Evolutionary conservation across 2,113 vertebrate species (phyloP).

Genomic region (Gavialis gangeticus): DNA sequence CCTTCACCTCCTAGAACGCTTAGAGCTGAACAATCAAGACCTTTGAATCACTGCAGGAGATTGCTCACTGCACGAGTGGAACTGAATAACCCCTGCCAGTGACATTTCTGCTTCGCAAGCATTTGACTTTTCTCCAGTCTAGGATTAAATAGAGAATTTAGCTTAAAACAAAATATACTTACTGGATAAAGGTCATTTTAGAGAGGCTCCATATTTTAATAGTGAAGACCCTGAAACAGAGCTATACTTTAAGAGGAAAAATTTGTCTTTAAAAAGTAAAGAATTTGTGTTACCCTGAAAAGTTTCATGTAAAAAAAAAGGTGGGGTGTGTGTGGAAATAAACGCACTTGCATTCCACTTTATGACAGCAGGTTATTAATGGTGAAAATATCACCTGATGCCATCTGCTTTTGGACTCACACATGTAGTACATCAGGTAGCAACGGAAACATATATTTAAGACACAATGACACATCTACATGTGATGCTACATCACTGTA

Average conservation of each 20-base stretch:
- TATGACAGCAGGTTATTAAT: neutral
- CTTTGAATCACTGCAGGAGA: neutral
- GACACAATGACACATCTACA: neutral
- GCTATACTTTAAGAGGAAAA: neutral
- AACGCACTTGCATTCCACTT: neutral
- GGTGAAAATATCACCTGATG: conserved; percentile 25
- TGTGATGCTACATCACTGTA: too few relatives aligned
- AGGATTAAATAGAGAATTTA: conserved; percentile 25
- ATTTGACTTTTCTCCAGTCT: conserved; percentile 5
- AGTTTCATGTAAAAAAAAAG: neutral
- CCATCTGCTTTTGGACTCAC: conserved; percentile 34
- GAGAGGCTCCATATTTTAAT: neutral
- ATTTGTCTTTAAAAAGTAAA: neutral
- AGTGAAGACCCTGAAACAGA: neutral
- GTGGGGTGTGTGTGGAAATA: neutral
- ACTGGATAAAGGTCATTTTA: conserved; percentile 53
- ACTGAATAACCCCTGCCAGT: neutral
- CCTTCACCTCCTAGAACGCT: neutral
- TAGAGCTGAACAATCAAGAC: neutral
- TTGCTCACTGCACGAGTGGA: neutral
- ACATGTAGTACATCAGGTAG: conserved; percentile 57
- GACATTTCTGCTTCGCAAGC: conserved; percentile 48
- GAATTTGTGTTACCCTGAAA: neutral
- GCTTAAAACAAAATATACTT: conserved; percentile 49
- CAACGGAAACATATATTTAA: conserved; percentile 52